These are phyloP conservation scores for Tetragnatha versicolor DNA, from an alignment of 1,140 invertebrate species.

Conservation along the genomic window DNA sequence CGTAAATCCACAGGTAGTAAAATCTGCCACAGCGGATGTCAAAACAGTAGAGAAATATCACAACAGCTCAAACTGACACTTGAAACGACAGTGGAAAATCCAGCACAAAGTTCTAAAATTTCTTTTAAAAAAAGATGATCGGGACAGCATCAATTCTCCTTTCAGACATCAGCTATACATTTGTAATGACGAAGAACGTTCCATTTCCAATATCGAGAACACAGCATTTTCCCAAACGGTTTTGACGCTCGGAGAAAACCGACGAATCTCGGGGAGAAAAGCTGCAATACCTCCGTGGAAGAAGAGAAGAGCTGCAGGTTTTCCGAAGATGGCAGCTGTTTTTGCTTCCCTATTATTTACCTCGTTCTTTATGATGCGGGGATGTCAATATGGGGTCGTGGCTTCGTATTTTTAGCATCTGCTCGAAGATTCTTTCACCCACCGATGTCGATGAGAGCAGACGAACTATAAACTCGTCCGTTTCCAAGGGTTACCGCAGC, in stretches of 20 bases:
- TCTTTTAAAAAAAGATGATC: no score
- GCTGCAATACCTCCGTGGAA: no score
- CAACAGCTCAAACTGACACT: not conserved
- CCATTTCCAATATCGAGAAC: conserved; percentile 27
- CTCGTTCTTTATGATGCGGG: not conserved
- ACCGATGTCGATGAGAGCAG: conserved; percentile 29
- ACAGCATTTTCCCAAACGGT: conserved; percentile 13
- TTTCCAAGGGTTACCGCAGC: conserved; percentile 35
- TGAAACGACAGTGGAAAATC: not conserved
- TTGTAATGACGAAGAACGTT: conserved; percentile 21
- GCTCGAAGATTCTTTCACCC: conserved; percentile 19
- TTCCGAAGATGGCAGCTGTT: not conserved
- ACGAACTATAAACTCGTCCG: conserved; percentile 44
- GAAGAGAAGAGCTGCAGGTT: not conserved
- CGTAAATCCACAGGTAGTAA: conserved; percentile 14
- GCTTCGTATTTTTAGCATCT: conserved; percentile 32
- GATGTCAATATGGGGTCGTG: not conserved
- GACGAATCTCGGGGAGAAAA: not conserved
- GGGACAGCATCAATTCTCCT: no score
- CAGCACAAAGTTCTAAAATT: no score
- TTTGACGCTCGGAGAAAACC: conserved; percentile 9
- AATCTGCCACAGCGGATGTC: not conserved
- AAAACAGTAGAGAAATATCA: not conserved
- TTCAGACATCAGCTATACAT: conserved; percentile 12
- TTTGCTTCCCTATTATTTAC: not conserved